Evolutionary conservation across 2,797 vertebrate genomes (phyloP), one percentile per base, ranked within the genome.

Genomic region (Spondyliosoma cantharus): DNA sequence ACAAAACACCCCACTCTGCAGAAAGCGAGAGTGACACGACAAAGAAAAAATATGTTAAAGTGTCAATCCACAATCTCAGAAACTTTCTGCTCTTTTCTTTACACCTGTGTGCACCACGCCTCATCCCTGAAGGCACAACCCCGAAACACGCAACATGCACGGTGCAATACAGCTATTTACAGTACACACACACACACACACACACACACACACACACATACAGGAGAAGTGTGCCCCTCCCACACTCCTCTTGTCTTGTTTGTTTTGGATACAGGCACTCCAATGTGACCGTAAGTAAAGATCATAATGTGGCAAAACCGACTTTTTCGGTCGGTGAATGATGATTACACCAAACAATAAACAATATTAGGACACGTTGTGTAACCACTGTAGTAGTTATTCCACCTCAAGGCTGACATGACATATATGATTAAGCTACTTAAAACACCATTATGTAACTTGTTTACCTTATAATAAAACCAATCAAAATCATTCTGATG

Each of bases 261-360:
- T 91, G 74, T 78, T 91, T 84, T 87, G 78, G 78, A 89, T 78
- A 76, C 73, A 61, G 48, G 7, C 45, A 17, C 71, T 76, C n/a
- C 3, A 4, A 2, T 17, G 15, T 73, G 15, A 69, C 46, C 59
- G 67, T 32, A 63, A 65, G 20, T 67, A 43, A 42, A 67, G 69
- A 89, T 86, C 62, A 58, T 46, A 59, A n/a, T 56, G 63, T 83
- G 46, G 37, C 58, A 78, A 60, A 60, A 60, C 46, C 27, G 48
- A 59, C 17, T 43, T 74, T 56, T 66, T 3, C 1, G 25, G 29
- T 80, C 25, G 60, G 9, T 64, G 29, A 71, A 53, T 70, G 42
- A 70, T 46, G 61, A 82, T 79, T 75, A 48, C 42, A 20, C n/a
- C 60, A 78, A 86, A 76, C 79, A 67, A 29, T 66, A 72, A 60